Evolutionary conservation across 1,140 invertebrate genomes (phyloP).

Genomic region (Homalodisca vitripennis): DNA sequence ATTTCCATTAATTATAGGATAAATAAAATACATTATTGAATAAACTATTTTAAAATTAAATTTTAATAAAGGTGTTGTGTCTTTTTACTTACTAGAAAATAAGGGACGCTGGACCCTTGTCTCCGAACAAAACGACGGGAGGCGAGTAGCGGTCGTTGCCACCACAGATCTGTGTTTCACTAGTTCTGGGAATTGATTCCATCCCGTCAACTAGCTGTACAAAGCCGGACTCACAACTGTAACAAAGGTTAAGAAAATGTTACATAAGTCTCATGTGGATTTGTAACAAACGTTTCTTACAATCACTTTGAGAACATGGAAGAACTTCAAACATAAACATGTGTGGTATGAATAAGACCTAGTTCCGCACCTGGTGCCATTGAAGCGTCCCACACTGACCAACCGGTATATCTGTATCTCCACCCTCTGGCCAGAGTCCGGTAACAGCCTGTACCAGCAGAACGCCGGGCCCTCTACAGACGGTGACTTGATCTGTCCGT

Average conservation of each 20-base stretch:
- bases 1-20: too few species aligned
- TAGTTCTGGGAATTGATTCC: slow-evolving; percentile 45
- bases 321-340: too few species aligned
- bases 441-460: slow-evolving; percentile 71
- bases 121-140: slow-evolving; percentile 72
- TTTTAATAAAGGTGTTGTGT: too few species aligned
- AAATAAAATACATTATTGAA: too few species aligned
- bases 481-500: slow-evolving; percentile 75
- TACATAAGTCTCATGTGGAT: background rate
- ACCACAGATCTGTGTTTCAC: slow-evolving; percentile 61
- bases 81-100: slow-evolving; percentile 67
- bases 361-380: slow-evolving; percentile 50
- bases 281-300: background rate
- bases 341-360: too few species aligned
- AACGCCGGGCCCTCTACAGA: slow-evolving; percentile 64
- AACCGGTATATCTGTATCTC: slow-evolving; percentile 76
- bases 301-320: too few species aligned
- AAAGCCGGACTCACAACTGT: slow-evolving; percentile 68
- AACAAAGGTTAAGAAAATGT: slow-evolving; percentile 41
- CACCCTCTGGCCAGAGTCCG: slow-evolving; percentile 66
- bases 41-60: too few species aligned
- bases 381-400: slow-evolving; percentile 68
- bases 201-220: slow-evolving; percentile 64
- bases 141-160: slow-evolving; percentile 68
- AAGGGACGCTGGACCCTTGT: slow-evolving; percentile 63